Evolutionary conservation across 2,888 invertebrate species (phyloP), one percentile per base, ranked within the genome.

Genomic region (Cinara cedri): DNA sequence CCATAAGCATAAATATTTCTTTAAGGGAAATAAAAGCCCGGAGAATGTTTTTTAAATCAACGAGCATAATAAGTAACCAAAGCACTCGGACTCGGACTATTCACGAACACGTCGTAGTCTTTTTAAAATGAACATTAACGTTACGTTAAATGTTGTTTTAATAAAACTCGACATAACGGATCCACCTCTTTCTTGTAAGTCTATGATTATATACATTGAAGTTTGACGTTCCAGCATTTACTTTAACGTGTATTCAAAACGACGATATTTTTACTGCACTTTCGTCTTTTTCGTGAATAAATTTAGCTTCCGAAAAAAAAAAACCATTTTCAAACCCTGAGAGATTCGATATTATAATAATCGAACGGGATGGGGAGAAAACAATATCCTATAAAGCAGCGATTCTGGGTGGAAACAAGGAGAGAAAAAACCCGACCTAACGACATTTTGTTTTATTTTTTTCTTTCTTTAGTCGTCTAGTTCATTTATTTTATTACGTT

Each of bases 111-210:
- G 46, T 26, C 13, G 8, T 34, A 34, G 3, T 34, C 3, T 26
- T 1, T 13, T 68, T 34, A 49, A 68, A 21, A 9, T 13, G 11
- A 51, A 19, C 19, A 10, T 49, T 24, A 24, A 24, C 24, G 9
- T 49, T 11, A 34, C 9, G 42, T 54, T 54, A 42, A 63, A 34
- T 16, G 49, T 51, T n/a, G n/a, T 34, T 68, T 34, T 19, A 46
- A 46, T 57, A 24, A 42, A n/a, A 55, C 19, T 57, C 11, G 19
- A 68, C 57, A 24, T 14, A 14, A 10, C 11, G 46, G 55, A 46
- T 68, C 49, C 46, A 66, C 57, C 66, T 26, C 19, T 68, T 76
- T 57, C 46, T 57, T 76, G 46, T 76, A 55, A 34, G 19, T 57
- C 44, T n/a, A 26, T 76, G 6, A 4, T 34, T 34, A 65, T 76